Conservation (phyloP, 2,888 invertebrate genomes). For the Halictus quadricinctus region DNA sequence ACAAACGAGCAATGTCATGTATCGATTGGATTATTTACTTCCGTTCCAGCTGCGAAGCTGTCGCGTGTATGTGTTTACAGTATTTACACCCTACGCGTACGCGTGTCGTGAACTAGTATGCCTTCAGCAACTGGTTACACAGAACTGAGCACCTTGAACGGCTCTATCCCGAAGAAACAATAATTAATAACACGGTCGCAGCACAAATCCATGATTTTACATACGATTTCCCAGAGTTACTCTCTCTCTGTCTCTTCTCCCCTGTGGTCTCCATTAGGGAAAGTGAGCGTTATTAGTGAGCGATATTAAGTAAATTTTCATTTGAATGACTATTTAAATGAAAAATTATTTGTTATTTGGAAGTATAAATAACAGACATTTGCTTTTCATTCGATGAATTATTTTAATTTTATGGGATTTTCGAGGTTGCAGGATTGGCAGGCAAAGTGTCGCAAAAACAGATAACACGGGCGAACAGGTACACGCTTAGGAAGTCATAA, state of each 20-base stretch:
- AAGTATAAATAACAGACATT: too few species aligned
- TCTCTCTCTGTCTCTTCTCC: not conserved
- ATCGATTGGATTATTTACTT: constrained; percentile 11
- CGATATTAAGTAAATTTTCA: too few species aligned
- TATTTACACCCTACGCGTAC: not conserved
- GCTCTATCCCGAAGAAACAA: constrained; percentile 13
- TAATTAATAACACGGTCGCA: constrained; percentile 28
- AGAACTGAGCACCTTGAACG: constrained; percentile 34
- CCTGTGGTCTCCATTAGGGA: not conserved
- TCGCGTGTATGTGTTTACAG: too few species aligned
- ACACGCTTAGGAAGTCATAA: not conserved
- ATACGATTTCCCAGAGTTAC: constrained; percentile 28
- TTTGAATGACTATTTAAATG: too few species aligned
- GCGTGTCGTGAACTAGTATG: not conserved
- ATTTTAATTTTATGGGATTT: not conserved
- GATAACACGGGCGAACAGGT: not conserved
- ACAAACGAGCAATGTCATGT: not conserved
- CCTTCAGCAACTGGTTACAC: constrained; percentile 26
- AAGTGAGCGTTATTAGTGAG: constrained; percentile 21
- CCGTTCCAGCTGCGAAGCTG: not conserved
- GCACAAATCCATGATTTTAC: constrained; percentile 44
- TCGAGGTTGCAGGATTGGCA: not conserved
- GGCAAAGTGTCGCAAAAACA: not conserved
- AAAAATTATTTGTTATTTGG: too few species aligned
- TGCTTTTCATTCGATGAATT: not conserved